These are phyloP conservation scores for Lasioglossum albipes DNA, from an alignment of 1,140 invertebrate species.

Conservation along the genomic window DNA sequence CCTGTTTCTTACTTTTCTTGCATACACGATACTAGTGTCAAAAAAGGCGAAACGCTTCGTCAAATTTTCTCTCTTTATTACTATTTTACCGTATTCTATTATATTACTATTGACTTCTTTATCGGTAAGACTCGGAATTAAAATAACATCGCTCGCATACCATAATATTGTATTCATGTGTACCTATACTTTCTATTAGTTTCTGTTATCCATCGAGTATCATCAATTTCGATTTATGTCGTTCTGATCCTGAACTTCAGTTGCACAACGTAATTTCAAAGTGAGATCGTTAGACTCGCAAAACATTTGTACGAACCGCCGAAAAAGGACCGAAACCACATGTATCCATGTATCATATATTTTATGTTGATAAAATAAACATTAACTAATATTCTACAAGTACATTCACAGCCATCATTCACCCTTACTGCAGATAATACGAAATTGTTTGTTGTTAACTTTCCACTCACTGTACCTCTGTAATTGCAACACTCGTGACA, in stretches of 20 bases:
- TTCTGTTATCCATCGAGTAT: too few relatives aligned
- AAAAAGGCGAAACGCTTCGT: conserved; percentile 19
- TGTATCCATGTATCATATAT: too few relatives aligned
- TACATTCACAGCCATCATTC: background rate
- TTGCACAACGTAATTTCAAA: background rate
- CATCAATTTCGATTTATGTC: background rate
- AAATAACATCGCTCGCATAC: background rate
- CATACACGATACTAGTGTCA: conserved; percentile 7
- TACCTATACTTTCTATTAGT: background rate
- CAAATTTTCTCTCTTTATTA: background rate
- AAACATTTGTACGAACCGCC: background rate
- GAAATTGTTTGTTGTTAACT: background rate
- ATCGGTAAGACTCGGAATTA: background rate
- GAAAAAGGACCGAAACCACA: background rate
- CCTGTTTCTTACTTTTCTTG: conserved; percentile 12
- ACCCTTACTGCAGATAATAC: background rate
- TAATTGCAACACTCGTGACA: background rate
- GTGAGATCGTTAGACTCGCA: background rate
- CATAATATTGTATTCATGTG: background rate
- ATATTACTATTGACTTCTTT: background rate
- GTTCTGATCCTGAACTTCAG: background rate
- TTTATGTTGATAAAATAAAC: background rate
- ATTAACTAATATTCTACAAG: too few relatives aligned
- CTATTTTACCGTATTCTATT: background rate
- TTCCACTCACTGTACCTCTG: background rate